phyloP scores from a whole-genome alignment of 2,113 vertebrate genomes.

The Apeltes quadracus region DNA sequence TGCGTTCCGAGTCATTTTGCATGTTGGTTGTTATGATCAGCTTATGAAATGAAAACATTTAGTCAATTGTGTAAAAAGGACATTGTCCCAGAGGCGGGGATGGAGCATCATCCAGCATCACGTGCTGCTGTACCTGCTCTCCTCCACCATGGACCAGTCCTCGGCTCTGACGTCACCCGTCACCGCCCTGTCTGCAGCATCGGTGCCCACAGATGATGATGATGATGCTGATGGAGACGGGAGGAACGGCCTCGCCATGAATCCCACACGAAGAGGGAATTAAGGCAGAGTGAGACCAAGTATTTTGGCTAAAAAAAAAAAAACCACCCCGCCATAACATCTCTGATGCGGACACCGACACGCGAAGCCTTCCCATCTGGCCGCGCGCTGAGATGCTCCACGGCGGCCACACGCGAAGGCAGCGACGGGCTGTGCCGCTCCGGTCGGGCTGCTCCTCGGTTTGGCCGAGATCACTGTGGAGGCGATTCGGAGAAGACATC shows the following conservation, averaged over 20 bases:
- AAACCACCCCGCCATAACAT: background rate
- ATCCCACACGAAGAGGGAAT: conserved; percentile 38
- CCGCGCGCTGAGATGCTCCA: conserved; percentile 36
- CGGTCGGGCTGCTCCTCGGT: conserved; percentile 51
- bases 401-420: conserved; percentile 31
- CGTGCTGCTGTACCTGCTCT: conserved; percentile 69
- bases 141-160: conserved; percentile 71
- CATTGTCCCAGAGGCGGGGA: background rate
- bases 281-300: conserved; percentile 26
- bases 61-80: background rate
- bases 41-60: background rate
- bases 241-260: conserved; percentile 68
- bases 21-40: background rate
- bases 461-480: conserved; percentile 38
- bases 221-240: conserved; percentile 56
- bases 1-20: background rate
- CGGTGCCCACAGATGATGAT: conserved; percentile 53
- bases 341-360: conserved; percentile 36
- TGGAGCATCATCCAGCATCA: conserved; percentile 37
- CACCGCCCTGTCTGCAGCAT: conserved; percentile 80
- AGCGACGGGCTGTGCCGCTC: conserved; percentile 59
- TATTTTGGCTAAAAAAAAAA: background rate
- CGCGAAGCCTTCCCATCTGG: conserved; percentile 13
- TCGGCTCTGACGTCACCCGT: conserved; percentile 79
- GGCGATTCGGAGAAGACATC: conserved; percentile 45